These are phyloP conservation scores for Neuroterus valhalla DNA, from an alignment of 1,140 invertebrate species.

Conservation along the genomic window DNA sequence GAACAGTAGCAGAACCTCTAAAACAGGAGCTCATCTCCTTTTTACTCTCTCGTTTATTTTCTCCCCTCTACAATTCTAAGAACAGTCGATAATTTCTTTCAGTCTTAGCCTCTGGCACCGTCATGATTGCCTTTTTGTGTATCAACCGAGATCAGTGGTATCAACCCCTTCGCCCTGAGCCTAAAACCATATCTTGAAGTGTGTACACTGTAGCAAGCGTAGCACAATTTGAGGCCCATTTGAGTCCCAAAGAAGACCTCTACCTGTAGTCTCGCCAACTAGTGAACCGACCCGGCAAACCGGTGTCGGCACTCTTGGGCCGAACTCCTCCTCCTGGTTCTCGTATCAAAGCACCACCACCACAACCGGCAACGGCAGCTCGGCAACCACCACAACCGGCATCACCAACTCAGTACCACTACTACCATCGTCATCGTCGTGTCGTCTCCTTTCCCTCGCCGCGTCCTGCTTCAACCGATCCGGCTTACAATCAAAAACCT, in stretches of 20 bases:
- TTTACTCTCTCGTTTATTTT: not conserved
- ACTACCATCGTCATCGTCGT: slow-evolving; percentile 36
- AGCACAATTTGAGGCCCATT: slow-evolving; percentile 10
- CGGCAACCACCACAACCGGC: slow-evolving; percentile 35
- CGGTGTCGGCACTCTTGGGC: slow-evolving; percentile 49
- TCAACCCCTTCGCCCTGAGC: not conserved
- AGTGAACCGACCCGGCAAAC: slow-evolving; percentile 55
- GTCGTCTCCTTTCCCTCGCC: slow-evolving; percentile 38
- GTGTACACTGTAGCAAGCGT: not conserved
- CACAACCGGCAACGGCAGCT: slow-evolving; percentile 29
- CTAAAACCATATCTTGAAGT: not conserved
- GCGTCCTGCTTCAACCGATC: slow-evolving; percentile 30
- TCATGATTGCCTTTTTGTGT: slow-evolving; percentile 8
- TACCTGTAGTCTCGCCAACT: slow-evolving; percentile 56
- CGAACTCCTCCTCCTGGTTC: slow-evolving; percentile 35
- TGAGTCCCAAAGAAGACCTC: slow-evolving; percentile 42
- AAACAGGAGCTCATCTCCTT: not conserved
- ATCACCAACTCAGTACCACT: slow-evolving; percentile 38
- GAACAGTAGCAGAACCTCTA: not conserved
- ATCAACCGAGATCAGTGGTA: too few relatives aligned
- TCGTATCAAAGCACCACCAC: slow-evolving; percentile 40
- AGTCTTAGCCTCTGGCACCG: not conserved
- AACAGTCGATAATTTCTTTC: slow-evolving; percentile 1
- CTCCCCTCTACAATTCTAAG: not conserved
- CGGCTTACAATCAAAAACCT: not conserved